Conservation (phyloP, 2,888 invertebrate species). For the Octodonta nipae region DNA sequence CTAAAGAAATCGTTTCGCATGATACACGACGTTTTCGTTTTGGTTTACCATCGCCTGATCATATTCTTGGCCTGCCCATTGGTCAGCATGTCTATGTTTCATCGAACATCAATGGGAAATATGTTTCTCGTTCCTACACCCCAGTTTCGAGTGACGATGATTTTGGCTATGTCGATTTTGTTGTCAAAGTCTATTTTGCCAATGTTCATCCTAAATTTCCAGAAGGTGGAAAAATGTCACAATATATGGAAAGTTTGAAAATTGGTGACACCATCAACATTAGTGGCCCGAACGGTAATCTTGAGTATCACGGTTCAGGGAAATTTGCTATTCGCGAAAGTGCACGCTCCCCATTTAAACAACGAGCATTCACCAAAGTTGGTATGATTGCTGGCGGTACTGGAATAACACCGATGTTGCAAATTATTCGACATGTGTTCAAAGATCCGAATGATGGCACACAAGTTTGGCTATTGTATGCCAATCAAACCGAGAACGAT, state of each 20-base stretch:
- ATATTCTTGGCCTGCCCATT: constrained; percentile 56
- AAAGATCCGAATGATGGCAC: constrained; percentile 66
- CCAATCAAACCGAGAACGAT: constrained; percentile 93
- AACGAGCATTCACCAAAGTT: constrained; percentile 55
- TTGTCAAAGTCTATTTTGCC: constrained; percentile 93
- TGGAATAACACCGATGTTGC: constrained; percentile 96
- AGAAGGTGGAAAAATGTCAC: constrained; percentile 94
- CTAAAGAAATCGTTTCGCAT: no score
- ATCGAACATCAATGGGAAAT: constrained; percentile 72
- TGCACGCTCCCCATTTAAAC: constrained; percentile 75
- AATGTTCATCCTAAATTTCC: constrained; percentile 94
- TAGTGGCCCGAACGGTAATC: constrained; percentile 83
- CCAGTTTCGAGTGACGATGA: constrained; percentile 94
- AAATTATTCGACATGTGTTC: constrained; percentile 74
- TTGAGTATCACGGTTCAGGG: constrained; percentile 73
- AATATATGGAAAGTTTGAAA: constrained; percentile 76
- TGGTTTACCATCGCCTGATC: no score
- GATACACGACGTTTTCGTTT: no score
- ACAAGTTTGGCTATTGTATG: constrained; percentile 72
- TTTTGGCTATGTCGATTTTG: constrained; percentile 80
- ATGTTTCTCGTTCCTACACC: constrained; percentile 91
- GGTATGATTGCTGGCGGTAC: constrained; percentile 88
- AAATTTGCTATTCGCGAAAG: constrained; percentile 73
- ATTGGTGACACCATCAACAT: constrained; percentile 88
- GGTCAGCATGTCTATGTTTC: constrained; percentile 94